These are phyloP conservation scores for Lophochroa leadbeateri DNA, from an alignment of 2,113 vertebrate genomes.

Conservation along the genomic window DNA sequence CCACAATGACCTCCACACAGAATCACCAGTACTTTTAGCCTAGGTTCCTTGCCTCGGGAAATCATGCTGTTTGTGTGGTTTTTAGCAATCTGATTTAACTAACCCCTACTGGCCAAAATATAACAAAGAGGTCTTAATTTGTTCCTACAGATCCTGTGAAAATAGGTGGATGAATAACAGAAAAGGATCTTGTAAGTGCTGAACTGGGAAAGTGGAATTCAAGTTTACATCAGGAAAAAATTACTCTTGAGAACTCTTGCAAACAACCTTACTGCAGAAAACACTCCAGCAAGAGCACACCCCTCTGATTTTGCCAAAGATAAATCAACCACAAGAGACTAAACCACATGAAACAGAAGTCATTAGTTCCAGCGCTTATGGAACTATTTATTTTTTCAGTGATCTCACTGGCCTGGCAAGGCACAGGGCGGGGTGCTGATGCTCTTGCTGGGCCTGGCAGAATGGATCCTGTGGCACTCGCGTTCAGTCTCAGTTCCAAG, in stretches of 20 bases:
- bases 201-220: not conserved
- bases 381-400: conserved; percentile 45
- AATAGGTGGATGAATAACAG: not conserved
- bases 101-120: not conserved
- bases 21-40: not conserved
- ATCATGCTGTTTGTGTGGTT: not conserved
- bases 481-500: not conserved
- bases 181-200: not conserved
- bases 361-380: conserved; percentile 28
- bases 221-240: not conserved
- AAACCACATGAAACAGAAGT: conserved; percentile 58
- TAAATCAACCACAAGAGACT: conserved; percentile 37
- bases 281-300: not conserved
- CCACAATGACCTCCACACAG: not conserved
- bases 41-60: not conserved
- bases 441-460: not conserved
- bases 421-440: not conserved
- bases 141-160: not conserved
- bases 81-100: not conserved
- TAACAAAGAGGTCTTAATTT: not conserved
- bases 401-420: conserved; percentile 33
- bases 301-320: conserved; percentile 5
- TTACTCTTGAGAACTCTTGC: not conserved
- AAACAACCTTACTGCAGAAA: not conserved
- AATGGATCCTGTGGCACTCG: not conserved